These are phyloP conservation scores for Eleutherodactylus coqui DNA, from an alignment of 2,797 vertebrate genomes.

Conservation along the genomic window DNA sequence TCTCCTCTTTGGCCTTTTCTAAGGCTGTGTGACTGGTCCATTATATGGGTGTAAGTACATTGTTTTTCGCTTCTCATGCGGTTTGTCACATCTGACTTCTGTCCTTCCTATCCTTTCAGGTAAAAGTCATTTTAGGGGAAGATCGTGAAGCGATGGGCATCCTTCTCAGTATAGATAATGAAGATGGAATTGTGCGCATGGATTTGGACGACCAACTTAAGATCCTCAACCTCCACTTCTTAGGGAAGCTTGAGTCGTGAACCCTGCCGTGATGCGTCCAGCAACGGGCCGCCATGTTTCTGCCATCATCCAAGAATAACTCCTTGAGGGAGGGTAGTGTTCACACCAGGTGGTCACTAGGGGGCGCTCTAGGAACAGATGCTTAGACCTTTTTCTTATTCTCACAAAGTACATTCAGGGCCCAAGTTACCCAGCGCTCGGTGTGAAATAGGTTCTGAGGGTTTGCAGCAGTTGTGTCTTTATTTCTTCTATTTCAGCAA, in stretches of 20 bases:
- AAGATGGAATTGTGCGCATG: slow-evolving; percentile 93
- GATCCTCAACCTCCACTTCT: slow-evolving; percentile 93
- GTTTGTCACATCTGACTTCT: neutral
- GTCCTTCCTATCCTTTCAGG: slow-evolving; percentile 71
- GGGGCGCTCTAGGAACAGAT: neutral
- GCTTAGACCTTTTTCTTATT: neutral
- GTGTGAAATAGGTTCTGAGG: neutral
- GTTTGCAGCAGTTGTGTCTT: neutral
- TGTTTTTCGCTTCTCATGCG: neutral
- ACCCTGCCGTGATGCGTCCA: too few relatives aligned
- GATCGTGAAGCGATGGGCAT: slow-evolving; percentile 90
- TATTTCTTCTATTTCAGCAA: slow-evolving; percentile 3
- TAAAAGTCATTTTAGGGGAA: slow-evolving; percentile 93
- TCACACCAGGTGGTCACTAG: neutral
- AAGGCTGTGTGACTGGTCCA: too few relatives aligned
- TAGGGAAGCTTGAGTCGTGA: slow-evolving; percentile 87
- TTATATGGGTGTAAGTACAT: too few relatives aligned
- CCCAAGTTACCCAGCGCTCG: neutral
- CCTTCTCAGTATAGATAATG: slow-evolving; percentile 90
- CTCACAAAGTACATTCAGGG: neutral
- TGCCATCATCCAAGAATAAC: neutral
- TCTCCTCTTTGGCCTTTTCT: too few relatives aligned
- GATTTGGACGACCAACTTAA: slow-evolving; percentile 91
- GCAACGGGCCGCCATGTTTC: neutral
- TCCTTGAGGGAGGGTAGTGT: neutral